Evolutionary conservation across 2,888 invertebrate genomes (phyloP).

Genomic region (Caenorhabditis parvicauda): DNA sequence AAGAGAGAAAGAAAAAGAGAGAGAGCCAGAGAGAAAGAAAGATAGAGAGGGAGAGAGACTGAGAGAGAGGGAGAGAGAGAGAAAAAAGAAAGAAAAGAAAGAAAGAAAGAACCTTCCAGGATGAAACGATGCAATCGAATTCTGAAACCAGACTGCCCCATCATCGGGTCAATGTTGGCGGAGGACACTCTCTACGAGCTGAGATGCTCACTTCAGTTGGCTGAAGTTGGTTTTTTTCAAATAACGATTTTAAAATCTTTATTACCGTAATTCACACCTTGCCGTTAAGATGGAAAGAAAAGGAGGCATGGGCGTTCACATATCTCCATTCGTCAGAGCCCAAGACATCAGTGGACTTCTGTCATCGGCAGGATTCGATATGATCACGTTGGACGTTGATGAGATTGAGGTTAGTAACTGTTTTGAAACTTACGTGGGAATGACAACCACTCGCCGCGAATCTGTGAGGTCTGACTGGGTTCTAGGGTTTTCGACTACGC

Average conservation of each 20-base stretch:
- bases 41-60: too few relatives aligned
- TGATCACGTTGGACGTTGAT: constrained; percentile 74
- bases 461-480: too few relatives aligned
- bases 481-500: too few relatives aligned
- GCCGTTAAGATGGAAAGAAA: constrained; percentile 71
- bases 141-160: constrained; percentile 76
- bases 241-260: not conserved
- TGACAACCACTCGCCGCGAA: too few relatives aligned
- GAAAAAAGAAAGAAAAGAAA: too few relatives aligned
- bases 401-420: constrained; percentile 71
- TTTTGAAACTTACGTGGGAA: too few relatives aligned
- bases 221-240: constrained; percentile 69
- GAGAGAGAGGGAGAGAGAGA: too few relatives aligned
- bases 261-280: not conserved
- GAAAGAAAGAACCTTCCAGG: too few relatives aligned
- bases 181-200: constrained; percentile 91
- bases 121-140: constrained; percentile 44
- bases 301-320: constrained; percentile 68
- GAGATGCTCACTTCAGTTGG: constrained; percentile 83
- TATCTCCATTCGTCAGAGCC: constrained; percentile 61
- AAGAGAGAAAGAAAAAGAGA: too few relatives aligned
- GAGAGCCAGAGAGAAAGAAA: too few relatives aligned
- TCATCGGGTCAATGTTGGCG: constrained; percentile 89
- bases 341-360: constrained; percentile 83
- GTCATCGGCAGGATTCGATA: constrained; percentile 70